Conservation (phyloP, 2,797 vertebrate species). For the Coluber constrictor region DNA sequence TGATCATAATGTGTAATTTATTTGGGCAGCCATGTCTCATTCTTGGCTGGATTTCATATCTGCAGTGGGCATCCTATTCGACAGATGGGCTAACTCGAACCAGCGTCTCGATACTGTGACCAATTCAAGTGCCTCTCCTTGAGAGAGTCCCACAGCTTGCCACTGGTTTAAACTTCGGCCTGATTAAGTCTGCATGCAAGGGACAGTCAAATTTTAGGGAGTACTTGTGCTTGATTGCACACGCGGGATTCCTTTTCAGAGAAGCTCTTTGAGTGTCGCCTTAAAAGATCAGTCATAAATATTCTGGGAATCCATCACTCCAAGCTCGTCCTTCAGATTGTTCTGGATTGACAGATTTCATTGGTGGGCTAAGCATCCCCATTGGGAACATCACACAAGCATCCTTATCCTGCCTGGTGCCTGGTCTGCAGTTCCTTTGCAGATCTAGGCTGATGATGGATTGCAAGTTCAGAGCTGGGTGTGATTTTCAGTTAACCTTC, state of each 20-base stretch:
- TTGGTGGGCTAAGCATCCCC: not conserved
- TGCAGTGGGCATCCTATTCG: not conserved
- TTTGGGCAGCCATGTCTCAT: not conserved
- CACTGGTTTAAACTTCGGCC: not conserved
- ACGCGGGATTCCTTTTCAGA: not conserved
- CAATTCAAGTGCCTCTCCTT: not conserved
- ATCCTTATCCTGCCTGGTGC: accelerated
- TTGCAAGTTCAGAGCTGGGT: not conserved
- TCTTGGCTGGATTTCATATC: not conserved
- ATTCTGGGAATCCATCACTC: not conserved
- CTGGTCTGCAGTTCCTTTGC: not conserved
- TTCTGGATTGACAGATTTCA: not conserved
- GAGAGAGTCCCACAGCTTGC: not conserved
- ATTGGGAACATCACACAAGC: not conserved
- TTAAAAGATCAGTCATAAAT: not conserved
- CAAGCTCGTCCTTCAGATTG: not conserved
- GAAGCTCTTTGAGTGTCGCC: not conserved
- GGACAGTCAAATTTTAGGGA: not conserved
- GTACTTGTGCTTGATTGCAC: not conserved
- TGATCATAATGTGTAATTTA: not conserved
- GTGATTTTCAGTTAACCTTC: not conserved
- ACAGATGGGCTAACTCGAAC: not conserved
- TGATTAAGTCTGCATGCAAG: not conserved
- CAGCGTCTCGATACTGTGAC: not conserved
- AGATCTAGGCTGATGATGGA: not conserved